Percentiles rank a stretch among this genome's conserved stretches.
These are phyloP conservation scores for Antechinus stuartii DNA, from an alignment of 2,113 vertebrate genomes.

Conservation along the genomic window DNA sequence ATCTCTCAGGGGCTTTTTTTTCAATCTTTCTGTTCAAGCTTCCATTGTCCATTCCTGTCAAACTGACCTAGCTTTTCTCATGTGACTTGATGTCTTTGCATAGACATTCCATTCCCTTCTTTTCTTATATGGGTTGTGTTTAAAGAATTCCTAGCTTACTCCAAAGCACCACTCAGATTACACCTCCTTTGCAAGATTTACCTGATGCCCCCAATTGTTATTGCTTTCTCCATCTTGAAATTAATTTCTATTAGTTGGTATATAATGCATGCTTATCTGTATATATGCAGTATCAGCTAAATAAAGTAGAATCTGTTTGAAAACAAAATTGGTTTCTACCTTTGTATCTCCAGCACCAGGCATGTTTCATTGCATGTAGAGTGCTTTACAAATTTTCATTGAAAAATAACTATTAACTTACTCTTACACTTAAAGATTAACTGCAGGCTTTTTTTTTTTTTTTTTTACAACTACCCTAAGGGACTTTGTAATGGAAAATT, in stretches of 20 bases:
- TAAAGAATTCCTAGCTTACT: neutral
- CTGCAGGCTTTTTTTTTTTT: neutral
- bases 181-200: neutral
- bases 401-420: neutral
- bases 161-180: neutral
- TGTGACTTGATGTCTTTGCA: neutral
- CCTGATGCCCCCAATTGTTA: neutral
- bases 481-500: neutral
- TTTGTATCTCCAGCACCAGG: neutral
- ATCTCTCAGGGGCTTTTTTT: neutral
- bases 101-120: neutral
- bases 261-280: neutral
- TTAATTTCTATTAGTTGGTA: neutral
- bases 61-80: neutral
- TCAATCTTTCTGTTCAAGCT: neutral
- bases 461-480: neutral
- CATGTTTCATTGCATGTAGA: neutral
- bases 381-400: neutral
- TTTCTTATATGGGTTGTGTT: neutral
- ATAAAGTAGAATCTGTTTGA: neutral
- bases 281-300: neutral
- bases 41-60: neutral
- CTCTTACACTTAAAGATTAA: neutral
- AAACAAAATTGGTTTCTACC: neutral
- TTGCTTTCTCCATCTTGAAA: neutral